Base-by-base conservation (phyloP, 2,797 vertebrate genomes). In the Lacerta viridis region DNA sequence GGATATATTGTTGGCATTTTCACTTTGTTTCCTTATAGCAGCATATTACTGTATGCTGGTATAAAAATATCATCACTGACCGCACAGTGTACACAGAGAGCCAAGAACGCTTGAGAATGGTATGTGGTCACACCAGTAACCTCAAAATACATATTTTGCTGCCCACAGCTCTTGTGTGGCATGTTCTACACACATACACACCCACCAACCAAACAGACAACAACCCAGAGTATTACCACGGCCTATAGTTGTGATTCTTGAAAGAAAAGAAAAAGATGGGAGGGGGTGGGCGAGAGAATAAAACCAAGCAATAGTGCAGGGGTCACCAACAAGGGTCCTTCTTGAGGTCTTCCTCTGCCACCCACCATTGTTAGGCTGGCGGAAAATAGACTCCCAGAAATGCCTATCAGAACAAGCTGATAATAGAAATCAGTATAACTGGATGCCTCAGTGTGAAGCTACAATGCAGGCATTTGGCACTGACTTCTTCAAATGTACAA, bases 91-190 rank as follows among this genome's bases (percentile, higher is more conserved):
- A 94, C 90, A 55, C 80, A 55, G 50, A n/a, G 88, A 94, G 93
- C 93, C 95, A 94, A 92, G 84, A 86, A 86, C 85, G 89, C 88
- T 93, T 94, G 95, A 79, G 41, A 96, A 92, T 95, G 95, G 96
- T 93, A 88, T 87, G 76, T 86, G 83, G 91, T 91, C 86, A 95
- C 90, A 92, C 89, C 93, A 87, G 92, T 55, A 94, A 96, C 93
- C 93, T 96, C 95, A 95, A 96, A 96, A 96, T 96, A 95, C 95
- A 95, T 96, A 93, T 96, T 94, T 95, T 91, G 91, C 94, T 91
- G 90, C 93, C 94, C 94, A 92, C 93, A 92, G 94, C 93, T 92
- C 96, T 95, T 93, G 91, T 94, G 82, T 92, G 93, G 95, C 93
- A 89, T 94, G 95, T n/a, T 88, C 95, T 78, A 15, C 13, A 55